phyloP scores from a whole-genome alignment of 2,888 invertebrate species.

The Microctonus aethiopoides region DNA sequence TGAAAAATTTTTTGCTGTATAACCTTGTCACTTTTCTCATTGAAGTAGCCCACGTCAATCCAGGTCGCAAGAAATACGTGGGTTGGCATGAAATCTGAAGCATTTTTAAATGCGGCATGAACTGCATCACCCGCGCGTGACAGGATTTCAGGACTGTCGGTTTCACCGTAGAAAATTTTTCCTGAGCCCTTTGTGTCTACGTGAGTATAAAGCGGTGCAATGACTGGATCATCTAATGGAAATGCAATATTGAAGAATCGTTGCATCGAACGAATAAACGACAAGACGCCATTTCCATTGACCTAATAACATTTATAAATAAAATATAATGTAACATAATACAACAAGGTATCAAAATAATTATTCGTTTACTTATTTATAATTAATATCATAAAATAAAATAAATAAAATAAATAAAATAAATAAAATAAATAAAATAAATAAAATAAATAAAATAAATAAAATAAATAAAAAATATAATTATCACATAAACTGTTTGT shows the following conservation, averaged over 20 bases:
- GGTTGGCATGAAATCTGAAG: slow-evolving; percentile 78
- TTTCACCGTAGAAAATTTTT: slow-evolving; percentile 79
- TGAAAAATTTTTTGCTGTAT: neutral
- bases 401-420: too few species aligned
- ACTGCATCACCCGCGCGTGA: slow-evolving; percentile 78
- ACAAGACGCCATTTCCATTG: slow-evolving; percentile 89
- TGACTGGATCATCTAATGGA: slow-evolving; percentile 87
- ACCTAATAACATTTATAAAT: too few species aligned
- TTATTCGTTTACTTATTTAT: too few species aligned
- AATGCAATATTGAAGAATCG: slow-evolving; percentile 89
- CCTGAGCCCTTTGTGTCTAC: slow-evolving; percentile 84
- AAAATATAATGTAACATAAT: too few species aligned
- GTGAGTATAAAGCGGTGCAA: slow-evolving; percentile 92
- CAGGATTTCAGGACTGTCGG: slow-evolving; percentile 72
- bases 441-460: slow-evolving; percentile 43
- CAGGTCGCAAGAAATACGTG: slow-evolving; percentile 91
- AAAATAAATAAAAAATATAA: too few species aligned
- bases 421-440: too few species aligned
- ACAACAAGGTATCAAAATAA: too few species aligned
- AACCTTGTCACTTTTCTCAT: slow-evolving; percentile 74
- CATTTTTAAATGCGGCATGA: slow-evolving; percentile 78
- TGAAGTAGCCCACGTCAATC: slow-evolving; percentile 85
- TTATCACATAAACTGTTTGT: too few species aligned
- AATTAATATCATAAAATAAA: slow-evolving; percentile 55
- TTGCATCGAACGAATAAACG: slow-evolving; percentile 89